A percentile compares a stretch with the other conserved stretches of the same genome.
Evolutionary conservation across 2,113 vertebrate species (phyloP).

Genomic region (Oryzias celebensis): DNA sequence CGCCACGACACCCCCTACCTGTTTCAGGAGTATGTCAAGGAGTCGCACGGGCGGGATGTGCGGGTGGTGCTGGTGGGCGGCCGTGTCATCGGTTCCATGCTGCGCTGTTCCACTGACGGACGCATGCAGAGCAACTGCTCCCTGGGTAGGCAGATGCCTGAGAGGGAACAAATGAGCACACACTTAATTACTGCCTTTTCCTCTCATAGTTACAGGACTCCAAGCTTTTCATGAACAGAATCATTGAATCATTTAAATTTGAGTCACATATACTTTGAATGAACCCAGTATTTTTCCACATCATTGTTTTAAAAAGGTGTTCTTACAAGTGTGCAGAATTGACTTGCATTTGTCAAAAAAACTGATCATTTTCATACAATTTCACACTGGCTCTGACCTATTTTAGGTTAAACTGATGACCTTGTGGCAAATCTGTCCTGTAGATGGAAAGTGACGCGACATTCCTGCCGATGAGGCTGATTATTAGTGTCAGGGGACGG

Average conservation of each 20-base stretch:
- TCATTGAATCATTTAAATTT: no score
- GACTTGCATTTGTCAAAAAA: no score
- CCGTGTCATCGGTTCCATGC: slow-evolving; percentile 87
- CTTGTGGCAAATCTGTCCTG: slow-evolving; percentile 13
- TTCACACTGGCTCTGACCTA: slow-evolving; percentile 1
- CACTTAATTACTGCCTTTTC: not conserved
- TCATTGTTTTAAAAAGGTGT: no score
- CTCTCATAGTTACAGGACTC: no score
- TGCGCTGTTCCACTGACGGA: slow-evolving; percentile 88
- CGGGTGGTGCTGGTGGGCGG: slow-evolving; percentile 89
- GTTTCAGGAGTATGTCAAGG: slow-evolving; percentile 91
- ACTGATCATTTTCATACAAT: not conserved
- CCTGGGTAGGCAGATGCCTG: slow-evolving; percentile 59
- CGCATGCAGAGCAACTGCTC: slow-evolving; percentile 94
- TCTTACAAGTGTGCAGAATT: no score
- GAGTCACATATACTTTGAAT: no score
- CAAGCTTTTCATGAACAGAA: not conserved
- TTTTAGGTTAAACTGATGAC: slow-evolving; percentile 15
- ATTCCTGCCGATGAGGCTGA: slow-evolving; percentile 28
- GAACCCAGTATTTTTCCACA: no score
- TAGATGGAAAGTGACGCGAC: slow-evolving; percentile 13
- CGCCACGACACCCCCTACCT: slow-evolving; percentile 89
- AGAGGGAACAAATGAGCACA: not conserved
- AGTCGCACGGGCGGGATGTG: slow-evolving; percentile 88
- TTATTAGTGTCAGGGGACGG: slow-evolving; percentile 28